Evolutionary conservation across 2,797 vertebrate species (phyloP), one percentile per base, ranked within the genome.

Genomic region (Peromyscus attwateri): DNA sequence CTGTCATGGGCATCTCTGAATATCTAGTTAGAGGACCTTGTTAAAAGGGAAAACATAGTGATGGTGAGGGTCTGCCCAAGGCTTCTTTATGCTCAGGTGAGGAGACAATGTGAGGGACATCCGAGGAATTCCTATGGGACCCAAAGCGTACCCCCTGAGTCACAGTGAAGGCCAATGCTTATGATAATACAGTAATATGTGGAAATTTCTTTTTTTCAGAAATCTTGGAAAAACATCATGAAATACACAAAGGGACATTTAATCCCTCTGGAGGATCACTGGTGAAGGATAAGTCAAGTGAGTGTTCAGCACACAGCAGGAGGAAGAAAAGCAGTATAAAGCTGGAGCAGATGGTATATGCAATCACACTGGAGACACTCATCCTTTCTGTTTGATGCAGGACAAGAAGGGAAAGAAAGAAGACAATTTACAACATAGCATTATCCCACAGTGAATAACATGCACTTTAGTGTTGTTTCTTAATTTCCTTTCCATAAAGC

Each of bases 1-100:
- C 29, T 2, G 23, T 52, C 46, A 29, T 57, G 2, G 27, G n/a
- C 64, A 84, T 52, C 57, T 66, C 14, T 68, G 27, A 87, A 37
- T 2, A 16, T 8, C n/a, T 89, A 25, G 55, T 37, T 55, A 71
- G 60, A 94, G 57, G 31, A 46, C 13, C 29, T 55, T 77, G 14
- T 25, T 31, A 2, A 57, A 16, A 82, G 4, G 3, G 25, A 88
- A 80, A 57, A 76, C 8, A 12, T 71, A 21, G 11, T 55, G 52
- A 60, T 66, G 13, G 5, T 5, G 4, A 75, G 25, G 57, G 7
- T 8, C 10, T 12, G n/a, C 1, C 25, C 0, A 29, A 3, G 34
- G 14, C 13, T 85, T n/a, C n/a, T 64, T 19, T 14, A 10, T n/a
- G 12, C 46, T 25, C 34, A 43, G 7, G 57, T 34, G 52, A 6